Base-by-base conservation (phyloP, 2,797 vertebrate species). In the Octomys mimax region DNA sequence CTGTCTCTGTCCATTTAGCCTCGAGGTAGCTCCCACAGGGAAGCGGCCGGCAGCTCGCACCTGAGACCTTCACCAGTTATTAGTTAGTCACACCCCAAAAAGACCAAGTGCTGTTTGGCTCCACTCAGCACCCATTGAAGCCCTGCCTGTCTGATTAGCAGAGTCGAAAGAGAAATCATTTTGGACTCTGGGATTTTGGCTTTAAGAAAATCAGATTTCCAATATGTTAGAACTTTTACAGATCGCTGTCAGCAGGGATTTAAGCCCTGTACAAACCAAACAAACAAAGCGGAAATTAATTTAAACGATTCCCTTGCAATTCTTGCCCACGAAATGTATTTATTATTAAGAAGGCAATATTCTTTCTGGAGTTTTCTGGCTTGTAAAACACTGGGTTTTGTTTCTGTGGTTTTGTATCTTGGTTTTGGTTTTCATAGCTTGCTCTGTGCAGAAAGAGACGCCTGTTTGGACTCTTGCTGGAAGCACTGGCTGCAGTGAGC, bases 261-360 rank as follows among this genome's bases (percentile, higher is more conserved):
- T 78, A 83, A 95, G 64, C 94, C 94, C 95, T 42, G 78, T 24
- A 73, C 92, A 97, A 96, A 92, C 94, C 87, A 93, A 98, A 93
- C 84, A 89, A 96, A 97, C 92, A 96, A 84, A 98, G 86, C 21
- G 36, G 93, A 49, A 97, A 98, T 98, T 95, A 97, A 98, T 96
- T 98, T 97, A 96, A 97, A 97, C 95, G 79, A 96, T 96, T 91
- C 97, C 3, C 18, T 92, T 91, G 97, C 92, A 90, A 92, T 96
- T 95, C 95, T 96, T 92, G 97, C 83, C 92, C 95, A 87, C 14
- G 22, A 96, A 98, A 96, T 88, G 90, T 95, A 95, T 96, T 98
- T 98, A 98, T 97, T 97, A 98, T 97, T 97, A 98, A 98, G 94
- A 96, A 98, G 96, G 96, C 96, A 98, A 97, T 97, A 97, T 96